Evolutionary conservation across 1,140 invertebrate genomes (phyloP).

Genomic region (Cyrtorhinus lividipennis): DNA sequence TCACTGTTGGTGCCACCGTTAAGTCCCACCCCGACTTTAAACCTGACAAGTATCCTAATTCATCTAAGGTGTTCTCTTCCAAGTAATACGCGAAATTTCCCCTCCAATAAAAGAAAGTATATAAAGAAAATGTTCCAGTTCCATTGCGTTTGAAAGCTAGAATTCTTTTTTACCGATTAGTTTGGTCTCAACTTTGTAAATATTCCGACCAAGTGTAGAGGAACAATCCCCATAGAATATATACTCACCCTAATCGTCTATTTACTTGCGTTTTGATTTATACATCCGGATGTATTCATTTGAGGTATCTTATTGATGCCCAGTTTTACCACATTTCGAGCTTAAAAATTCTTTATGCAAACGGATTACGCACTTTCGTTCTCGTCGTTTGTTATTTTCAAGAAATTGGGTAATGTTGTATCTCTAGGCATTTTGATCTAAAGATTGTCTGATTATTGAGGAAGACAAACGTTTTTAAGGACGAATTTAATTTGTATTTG

Average conservation of each 20-base stretch:
- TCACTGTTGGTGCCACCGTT: conserved; percentile 19
- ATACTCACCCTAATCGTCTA: not conserved
- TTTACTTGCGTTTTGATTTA: not conserved
- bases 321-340: no score
- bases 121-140: not conserved
- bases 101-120: not conserved
- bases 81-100: not conserved
- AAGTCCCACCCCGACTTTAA: conserved; percentile 24
- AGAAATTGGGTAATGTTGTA: no score
- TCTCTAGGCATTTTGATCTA: no score
- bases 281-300: not conserved
- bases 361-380: no score
- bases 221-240: not conserved
- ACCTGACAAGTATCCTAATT: conserved; percentile 26
- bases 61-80: conserved; percentile 24
- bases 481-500: no score
- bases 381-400: no score
- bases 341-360: no score
- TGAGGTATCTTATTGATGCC: not conserved
- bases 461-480: no score
- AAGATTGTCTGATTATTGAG: no score
- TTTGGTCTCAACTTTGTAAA: not conserved
- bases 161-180: not conserved
- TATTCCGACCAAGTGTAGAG: not conserved
- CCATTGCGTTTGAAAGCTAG: not conserved